Percentiles rank a stretch among this genome's conserved stretches.
phyloP scores from a whole-genome alignment of 2,888 invertebrate genomes.

The Athrips mouffetella region DNA sequence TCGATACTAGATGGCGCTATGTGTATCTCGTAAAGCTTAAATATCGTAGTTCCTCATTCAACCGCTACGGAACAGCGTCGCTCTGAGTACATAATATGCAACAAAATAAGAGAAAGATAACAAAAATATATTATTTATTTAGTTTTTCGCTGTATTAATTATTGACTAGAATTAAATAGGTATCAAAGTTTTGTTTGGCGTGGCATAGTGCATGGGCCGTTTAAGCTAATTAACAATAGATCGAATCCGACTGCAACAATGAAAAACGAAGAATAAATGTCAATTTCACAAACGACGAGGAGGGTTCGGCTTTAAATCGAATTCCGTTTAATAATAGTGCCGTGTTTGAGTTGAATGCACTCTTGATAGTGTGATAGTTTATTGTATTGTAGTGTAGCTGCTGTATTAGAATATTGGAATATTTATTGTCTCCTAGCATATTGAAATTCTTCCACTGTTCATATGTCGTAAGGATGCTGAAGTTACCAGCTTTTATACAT shows the following conservation, averaged over 20 bases:
- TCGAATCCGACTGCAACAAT: slow-evolving; percentile 74
- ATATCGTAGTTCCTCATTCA: slow-evolving; percentile 42
- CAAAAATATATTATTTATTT: slow-evolving; percentile 4
- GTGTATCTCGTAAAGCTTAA: slow-evolving; percentile 26
- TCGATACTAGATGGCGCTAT: slow-evolving; percentile 64
- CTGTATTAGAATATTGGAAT: slow-evolving; percentile 33
- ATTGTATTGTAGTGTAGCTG: slow-evolving; percentile 60
- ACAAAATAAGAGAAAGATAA: background rate
- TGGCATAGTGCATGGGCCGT: slow-evolving; percentile 66
- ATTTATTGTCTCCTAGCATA: slow-evolving; percentile 23
- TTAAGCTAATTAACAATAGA: slow-evolving; percentile 78
- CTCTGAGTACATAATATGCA: background rate
- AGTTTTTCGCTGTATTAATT: slow-evolving; percentile 1
- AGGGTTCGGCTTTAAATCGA: slow-evolving; percentile 77
- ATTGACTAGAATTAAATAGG: slow-evolving; percentile 4
- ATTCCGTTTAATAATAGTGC: slow-evolving; percentile 77
- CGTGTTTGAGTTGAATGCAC: slow-evolving; percentile 74
- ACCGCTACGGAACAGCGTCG: slow-evolving; percentile 43
- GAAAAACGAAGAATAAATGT: slow-evolving; percentile 79
- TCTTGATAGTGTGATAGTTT: slow-evolving; percentile 70
- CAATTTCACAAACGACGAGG: slow-evolving; percentile 77
- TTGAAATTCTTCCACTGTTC: too few relatives aligned
- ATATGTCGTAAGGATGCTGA: too few relatives aligned
- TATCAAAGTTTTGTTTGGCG: slow-evolving; percentile 42
- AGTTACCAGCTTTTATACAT: too few relatives aligned